These are phyloP conservation scores for Phymastichus coffea DNA, from an alignment of 1,140 invertebrate species.

Conservation along the genomic window DNA sequence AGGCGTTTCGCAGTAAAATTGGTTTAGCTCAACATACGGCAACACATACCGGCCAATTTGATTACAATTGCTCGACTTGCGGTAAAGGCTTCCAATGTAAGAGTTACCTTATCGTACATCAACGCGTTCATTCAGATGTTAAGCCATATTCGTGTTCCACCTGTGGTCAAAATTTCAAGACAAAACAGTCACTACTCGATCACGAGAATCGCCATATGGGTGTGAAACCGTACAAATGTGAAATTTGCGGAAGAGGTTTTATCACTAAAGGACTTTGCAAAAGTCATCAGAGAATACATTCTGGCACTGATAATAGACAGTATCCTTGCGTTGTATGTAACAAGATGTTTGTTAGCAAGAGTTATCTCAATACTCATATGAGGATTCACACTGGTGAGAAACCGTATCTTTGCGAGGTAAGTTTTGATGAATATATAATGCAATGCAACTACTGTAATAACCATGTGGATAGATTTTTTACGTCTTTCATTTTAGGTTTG, in stretches of 20 bases:
- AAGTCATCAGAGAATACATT: conserved; percentile 70
- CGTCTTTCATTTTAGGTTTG: conserved; percentile 56
- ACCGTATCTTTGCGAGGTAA: conserved; percentile 64
- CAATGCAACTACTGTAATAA: no score
- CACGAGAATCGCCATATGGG: conserved; percentile 81
- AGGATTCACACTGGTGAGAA: conserved; percentile 86
- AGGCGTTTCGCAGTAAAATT: conserved; percentile 69
- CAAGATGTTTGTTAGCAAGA: conserved; percentile 72
- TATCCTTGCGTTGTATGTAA: conserved; percentile 69
- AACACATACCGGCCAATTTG: conserved; percentile 67
- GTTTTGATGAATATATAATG: no score
- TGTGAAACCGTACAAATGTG: conserved; percentile 78
- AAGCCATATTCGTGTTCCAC: conserved; percentile 64
- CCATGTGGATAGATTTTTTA: no score
- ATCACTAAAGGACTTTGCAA: conserved; percentile 76
- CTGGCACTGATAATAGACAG: conserved; percentile 66
- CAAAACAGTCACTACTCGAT: conserved; percentile 72
- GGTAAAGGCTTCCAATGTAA: conserved; percentile 74
- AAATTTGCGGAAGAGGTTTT: conserved; percentile 76
- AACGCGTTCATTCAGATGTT: conserved; percentile 66
- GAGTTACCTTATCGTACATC: conserved; percentile 70
- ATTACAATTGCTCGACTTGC: conserved; percentile 68
- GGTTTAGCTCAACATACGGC: conserved; percentile 70
- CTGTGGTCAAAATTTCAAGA: conserved; percentile 70
- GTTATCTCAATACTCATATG: conserved; percentile 79